Percentiles rank a stretch among this genome's conserved stretches.
These are phyloP conservation scores for Equus przewalskii DNA, from an alignment of 2,113 vertebrate genomes.

Conservation along the genomic window DNA sequence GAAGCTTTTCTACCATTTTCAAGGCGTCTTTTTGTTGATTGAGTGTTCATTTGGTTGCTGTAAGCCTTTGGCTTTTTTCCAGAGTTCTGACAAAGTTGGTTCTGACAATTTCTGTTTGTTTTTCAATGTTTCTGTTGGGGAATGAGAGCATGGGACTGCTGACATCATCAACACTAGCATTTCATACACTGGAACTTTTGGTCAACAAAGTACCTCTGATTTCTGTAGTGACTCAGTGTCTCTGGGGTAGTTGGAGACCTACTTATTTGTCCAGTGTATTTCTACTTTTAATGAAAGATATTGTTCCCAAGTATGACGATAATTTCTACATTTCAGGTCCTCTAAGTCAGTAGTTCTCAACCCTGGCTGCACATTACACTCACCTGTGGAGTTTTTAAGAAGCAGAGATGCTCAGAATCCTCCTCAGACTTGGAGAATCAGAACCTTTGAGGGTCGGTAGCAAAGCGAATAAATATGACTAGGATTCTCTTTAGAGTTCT, in stretches of 20 bases:
- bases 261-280: not conserved
- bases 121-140: not conserved
- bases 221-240: conserved; percentile 1
- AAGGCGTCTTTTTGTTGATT: not conserved
- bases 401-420: not conserved
- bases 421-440: conserved; percentile 19
- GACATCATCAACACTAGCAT: not conserved
- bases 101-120: not conserved
- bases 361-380: not conserved
- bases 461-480: not conserved
- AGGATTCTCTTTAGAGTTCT: not conserved
- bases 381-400: not conserved
- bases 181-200: not conserved
- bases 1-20: not conserved
- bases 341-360: not conserved
- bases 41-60: not conserved
- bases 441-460: not conserved
- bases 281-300: not conserved
- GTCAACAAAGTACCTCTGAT: not conserved
- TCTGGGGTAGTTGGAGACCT: not conserved
- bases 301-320: not conserved
- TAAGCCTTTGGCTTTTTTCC: not conserved
- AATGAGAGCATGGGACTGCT: not conserved
- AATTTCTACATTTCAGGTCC: not conserved
- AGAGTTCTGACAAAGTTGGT: not conserved